Evolutionary conservation across 2,888 invertebrate species (phyloP).

Genomic region (Pteria penguin): DNA sequence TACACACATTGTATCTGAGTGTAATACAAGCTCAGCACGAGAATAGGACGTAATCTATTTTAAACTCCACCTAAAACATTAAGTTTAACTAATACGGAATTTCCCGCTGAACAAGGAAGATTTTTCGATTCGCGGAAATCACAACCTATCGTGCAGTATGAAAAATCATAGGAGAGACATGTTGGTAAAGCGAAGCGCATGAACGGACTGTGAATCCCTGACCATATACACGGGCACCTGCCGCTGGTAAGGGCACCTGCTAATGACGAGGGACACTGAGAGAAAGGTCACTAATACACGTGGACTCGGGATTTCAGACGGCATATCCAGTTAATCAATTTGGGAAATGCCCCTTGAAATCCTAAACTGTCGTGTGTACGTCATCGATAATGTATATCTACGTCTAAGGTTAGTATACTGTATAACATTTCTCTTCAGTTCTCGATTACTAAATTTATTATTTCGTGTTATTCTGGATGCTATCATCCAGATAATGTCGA

Average conservation of each 20-base stretch:
- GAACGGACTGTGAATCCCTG: neutral
- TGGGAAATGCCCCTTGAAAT: constrained; percentile 29
- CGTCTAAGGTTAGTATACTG: too few relatives aligned
- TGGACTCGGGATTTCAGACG: constrained; percentile 20
- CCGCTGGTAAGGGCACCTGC: neutral
- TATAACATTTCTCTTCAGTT: too few relatives aligned
- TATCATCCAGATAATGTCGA: too few relatives aligned
- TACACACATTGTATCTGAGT: too few relatives aligned
- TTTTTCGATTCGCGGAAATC: constrained; percentile 8
- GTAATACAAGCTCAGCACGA: too few relatives aligned
- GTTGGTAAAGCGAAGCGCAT: neutral
- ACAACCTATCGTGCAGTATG: neutral
- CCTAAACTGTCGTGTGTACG: constrained; percentile 14
- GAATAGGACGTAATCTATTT: neutral
- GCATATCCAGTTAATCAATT: constrained; percentile 1
- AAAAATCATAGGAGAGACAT: neutral
- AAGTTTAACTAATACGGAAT: neutral
- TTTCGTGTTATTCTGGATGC: too few relatives aligned
- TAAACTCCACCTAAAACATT: neutral
- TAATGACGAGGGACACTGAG: neutral
- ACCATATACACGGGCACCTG: too few relatives aligned
- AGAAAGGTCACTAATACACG: neutral
- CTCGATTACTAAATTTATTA: too few relatives aligned
- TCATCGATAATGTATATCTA: neutral
- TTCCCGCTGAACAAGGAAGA: constrained; percentile 15